Base-by-base conservation (phyloP, 2,113 vertebrate species). In the Seriola rivoliana region DNA sequence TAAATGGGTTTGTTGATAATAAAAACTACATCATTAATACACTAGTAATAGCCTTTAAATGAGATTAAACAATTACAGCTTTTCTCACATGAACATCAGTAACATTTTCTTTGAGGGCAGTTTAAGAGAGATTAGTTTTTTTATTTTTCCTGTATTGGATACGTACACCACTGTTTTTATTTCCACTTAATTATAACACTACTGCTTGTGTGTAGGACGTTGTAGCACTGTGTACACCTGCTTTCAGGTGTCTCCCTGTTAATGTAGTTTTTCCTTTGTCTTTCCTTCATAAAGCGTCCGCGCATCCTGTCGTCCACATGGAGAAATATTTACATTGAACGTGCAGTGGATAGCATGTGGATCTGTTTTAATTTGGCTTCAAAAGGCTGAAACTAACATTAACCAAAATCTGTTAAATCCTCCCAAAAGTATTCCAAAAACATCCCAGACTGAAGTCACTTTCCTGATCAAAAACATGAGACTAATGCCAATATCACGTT, bases 401-500 rank as follows among this genome's bases (percentile, higher is more conserved):
- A n/a, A 9, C 71, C 10, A 52, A 73, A 69, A 69, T 55, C 40
- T 19, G 58, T 67, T n/a, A 2, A 60, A 38, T 12, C 55, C 34
- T 79, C 42, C 52, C 57, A 50, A 74, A 81, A 74, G 32, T 73
- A 55, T 76, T 78, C 48, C 25, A 79, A 84, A 84, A 87, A 78
- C 74, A 58, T 74, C 64, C 68, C 84, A 80, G 85, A 82, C 84
- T 81, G 82, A 87, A 84, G 88, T 77, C 80, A 88, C 75, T 82
- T 84, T 87, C 76, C 66, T 63, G 77, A 85, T 81, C 77, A 88
- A 88, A 84, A 75, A 83, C 68, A 75, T 10, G 32, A 89, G 82
- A 83, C 80, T 79, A 88, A 86, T 82, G 80, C 80, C 7, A 44
- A 77, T 91, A 88, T 92, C 87, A 66, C 40, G 80, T 92, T 92